Base-by-base conservation (phyloP, 2,888 invertebrate genomes). In the Yponomeuta plumbellus region DNA sequence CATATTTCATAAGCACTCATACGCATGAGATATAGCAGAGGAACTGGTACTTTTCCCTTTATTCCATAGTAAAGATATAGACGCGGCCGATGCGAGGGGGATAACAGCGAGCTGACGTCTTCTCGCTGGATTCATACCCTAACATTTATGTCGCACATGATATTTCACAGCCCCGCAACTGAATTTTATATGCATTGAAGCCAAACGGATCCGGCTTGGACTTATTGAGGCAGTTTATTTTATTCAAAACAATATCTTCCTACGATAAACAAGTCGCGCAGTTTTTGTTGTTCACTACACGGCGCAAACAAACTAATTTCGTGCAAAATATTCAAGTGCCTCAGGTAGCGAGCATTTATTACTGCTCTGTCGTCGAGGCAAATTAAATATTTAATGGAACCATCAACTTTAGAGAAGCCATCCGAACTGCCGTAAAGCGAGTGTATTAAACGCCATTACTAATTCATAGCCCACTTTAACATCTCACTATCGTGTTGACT, bases 1-100 rank as follows among this genome's bases (percentile, higher is more conserved):
- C 88, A 89, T 90, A 88, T 89, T 88, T 90, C 87, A 88, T 86
- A 86, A 86, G 85, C 84, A 86, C 84, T 84, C 85, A 80, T 84
- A 84, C 83, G 80, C 83, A 84, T 84, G 85, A 82, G 79, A 86
- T 88, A 88, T 88, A 83, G 81, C 84, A 77, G 74, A 72, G 77
- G 80, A 81, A 82, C 79, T 52, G 83, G 81, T 80, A 79, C 83
- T 85, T 85, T 83, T 82, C 75, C 81, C 79, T 86, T 86, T 88
- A 86, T 85, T 83, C 77, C 81, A 79, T 80, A 85, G 86, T 83
- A 83, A 84, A 88, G 85, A 89, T 88, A 87, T 88, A 83, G 81
- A 75, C 59, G 73, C 72, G 70, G 73, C 76, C 77, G 81, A 86
- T 85, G 77, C 72, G 72, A 75, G 81, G 83, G 83, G 80, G 83